Base-by-base conservation (phyloP, 2,797 vertebrate species). In the Rhinoraja longicauda region DNA sequence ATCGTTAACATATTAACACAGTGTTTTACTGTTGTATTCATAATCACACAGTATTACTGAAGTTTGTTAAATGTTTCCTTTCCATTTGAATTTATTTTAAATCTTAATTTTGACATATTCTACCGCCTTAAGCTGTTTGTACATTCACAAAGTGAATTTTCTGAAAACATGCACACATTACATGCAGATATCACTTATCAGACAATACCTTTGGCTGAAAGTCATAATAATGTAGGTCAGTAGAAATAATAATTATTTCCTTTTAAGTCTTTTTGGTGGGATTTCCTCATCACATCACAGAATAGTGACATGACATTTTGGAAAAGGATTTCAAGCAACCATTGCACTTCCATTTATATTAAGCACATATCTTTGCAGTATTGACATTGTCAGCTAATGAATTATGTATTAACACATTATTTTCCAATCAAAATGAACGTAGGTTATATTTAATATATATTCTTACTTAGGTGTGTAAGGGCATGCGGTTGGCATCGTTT, bases 271-370 rank as follows among this genome's bases (percentile, higher is more conserved):
- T 53, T 57, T 94, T 95, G 94, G 95, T 93, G 95, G 93, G 93
- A 93, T 94, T 94, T 94, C 94, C n/a, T 95, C 94, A 95, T 92
- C 93, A 93, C 92, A 93, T 67, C 84, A 67, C 94, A 94, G 94
- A 94, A 95, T 96, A 95, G 95, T 93, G 93, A 93, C 96, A 95
- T 94, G 91, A 93, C 92, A 95, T 93, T 93, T 93, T 93, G 93
- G 93, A 95, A 94, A 94, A 95, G 94, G 93, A 94, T 95, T 94
- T 94, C 94, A 95, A 93, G 94, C 93, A 95, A 95, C 95, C 96
- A 95, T 96, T 95, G 95, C 26, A 93, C 94, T 93, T 95, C 94
- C 92, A 93, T 95, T 94, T 94, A 88, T n/a, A 88, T 62, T 67
- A 88, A 88, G 62, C 59, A 88, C n/a, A 67, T 36, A 32, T 21